Evolutionary conservation across 2,888 invertebrate species (phyloP), one percentile per base, ranked within the genome.

Genomic region (Parnassius glacialis): DNA sequence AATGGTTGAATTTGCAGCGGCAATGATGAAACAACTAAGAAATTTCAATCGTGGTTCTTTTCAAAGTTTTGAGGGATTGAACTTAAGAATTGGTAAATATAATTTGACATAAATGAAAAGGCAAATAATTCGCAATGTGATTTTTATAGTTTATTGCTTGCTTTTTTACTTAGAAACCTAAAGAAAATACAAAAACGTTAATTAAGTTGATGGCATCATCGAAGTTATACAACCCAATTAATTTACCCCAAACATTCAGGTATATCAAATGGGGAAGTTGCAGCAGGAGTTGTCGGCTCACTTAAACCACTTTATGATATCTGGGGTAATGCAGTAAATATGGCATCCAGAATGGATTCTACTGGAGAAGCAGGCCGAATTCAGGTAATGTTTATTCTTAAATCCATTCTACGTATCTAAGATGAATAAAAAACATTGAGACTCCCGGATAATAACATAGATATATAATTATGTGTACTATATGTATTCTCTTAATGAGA

Each of bases 241-340:
- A 44, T 5, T 44, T 20, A 34, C 44, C 10, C 11, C 10, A n/a
- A 51, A 13, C 16, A 34, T 63, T 42, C 75, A 95, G 98, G 98
- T 65, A 96, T 99, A 75, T 96, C 96, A 45, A 95, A 97, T 75
- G 98, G 98, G 0, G 95, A 96, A 71, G 95, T 98, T 9, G 97
- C 97, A 66, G 98, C 98, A 0, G 98, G 98, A 3, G 98, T 99
- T 0, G 97, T 98, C 3, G 98, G 98, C 0, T 96, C 97, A 0
- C 95, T 96, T 65, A 98, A 98, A 79, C 98, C 98, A 0, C 93
- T 98, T 53, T 98, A 98, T 81, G 98, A 99, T 80, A 97, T 98
- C 75, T 99, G 98, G 98, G 98, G 98, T 0, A 96, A 98, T 84
- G 96, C 98, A 0, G 98, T 98, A 0, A 99, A 99, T 84, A 96